Conservation (phyloP, 2,113 vertebrate genomes). For the Rhea pennata region DNA sequence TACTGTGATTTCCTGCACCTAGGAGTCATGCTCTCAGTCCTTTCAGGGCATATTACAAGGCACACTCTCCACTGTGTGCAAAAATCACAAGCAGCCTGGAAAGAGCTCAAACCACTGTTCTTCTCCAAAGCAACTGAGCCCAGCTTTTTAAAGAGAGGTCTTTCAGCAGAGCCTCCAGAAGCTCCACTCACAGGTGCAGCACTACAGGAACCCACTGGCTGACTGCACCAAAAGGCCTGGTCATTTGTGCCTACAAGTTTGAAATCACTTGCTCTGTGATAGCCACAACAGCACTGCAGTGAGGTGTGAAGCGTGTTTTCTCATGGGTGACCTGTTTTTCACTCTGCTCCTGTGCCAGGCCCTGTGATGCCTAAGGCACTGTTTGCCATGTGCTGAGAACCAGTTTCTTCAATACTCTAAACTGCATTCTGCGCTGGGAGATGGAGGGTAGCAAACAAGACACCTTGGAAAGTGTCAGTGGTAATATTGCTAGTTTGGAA, state of each 20-base stretch:
- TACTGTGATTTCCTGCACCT: background rate
- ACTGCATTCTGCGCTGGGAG: background rate
- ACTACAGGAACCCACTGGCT: background rate
- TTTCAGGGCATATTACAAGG: background rate
- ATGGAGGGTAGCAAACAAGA: background rate
- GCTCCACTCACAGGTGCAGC: background rate
- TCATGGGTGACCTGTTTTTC: background rate
- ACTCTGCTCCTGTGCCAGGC: background rate
- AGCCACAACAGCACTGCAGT: background rate
- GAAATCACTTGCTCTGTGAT: background rate
- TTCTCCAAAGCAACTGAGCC: background rate
- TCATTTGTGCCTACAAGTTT: background rate
- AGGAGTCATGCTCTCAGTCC: background rate
- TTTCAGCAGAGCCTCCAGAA: background rate
- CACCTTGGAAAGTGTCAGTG: background rate
- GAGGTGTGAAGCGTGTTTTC: background rate
- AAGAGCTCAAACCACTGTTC: background rate
- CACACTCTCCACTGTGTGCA: background rate
- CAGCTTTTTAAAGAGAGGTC: background rate
- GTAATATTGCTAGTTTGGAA: background rate
- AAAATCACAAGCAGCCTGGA: background rate
- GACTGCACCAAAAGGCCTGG: fast-evolving
- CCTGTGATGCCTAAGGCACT: background rate
- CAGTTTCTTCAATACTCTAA: background rate
- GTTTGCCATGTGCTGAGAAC: fast-evolving